These are phyloP conservation scores for Erethizon dorsatum DNA, from an alignment of 2,797 vertebrate species.

Conservation along the genomic window DNA sequence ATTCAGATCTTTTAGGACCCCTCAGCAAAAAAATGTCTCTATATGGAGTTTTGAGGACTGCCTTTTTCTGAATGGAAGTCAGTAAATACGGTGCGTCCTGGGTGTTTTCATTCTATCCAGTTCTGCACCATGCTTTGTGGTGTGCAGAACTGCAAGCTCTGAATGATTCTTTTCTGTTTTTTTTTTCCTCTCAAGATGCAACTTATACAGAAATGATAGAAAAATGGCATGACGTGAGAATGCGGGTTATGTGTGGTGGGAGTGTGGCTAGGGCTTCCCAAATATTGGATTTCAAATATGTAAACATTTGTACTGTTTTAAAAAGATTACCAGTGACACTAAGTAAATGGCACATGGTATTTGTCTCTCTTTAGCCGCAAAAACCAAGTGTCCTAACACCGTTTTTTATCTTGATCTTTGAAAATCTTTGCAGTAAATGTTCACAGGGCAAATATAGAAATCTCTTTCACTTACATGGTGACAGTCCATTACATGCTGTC, in stretches of 20 bases:
- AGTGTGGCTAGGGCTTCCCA: neutral
- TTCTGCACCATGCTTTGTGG: neutral
- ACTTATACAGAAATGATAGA: conserved; percentile 3
- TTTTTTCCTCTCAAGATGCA: neutral
- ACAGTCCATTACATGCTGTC: neutral
- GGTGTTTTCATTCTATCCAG: neutral
- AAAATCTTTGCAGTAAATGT: neutral
- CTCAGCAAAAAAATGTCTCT: neutral
- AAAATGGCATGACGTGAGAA: neutral
- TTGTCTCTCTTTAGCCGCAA: conserved; percentile 20
- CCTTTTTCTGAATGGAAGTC: neutral
- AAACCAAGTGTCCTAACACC: neutral
- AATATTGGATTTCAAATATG: neutral
- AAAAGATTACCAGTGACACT: neutral
- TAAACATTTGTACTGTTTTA: conserved; percentile 12
- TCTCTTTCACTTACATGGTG: neutral
- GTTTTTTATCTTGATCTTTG: neutral
- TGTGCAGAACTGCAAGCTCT: neutral
- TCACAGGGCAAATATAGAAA: conserved; percentile 19
- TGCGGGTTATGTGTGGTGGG: too few relatives aligned
- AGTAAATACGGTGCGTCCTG: too few relatives aligned
- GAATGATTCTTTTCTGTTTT: neutral
- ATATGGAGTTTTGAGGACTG: neutral
- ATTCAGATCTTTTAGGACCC: neutral
- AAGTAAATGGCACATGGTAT: neutral